A percentile compares a stretch with the other conserved stretches of the same genome.
Conservation (phyloP, 2,113 vertebrate genomes). For the Cyanoliseus patagonus region DNA sequence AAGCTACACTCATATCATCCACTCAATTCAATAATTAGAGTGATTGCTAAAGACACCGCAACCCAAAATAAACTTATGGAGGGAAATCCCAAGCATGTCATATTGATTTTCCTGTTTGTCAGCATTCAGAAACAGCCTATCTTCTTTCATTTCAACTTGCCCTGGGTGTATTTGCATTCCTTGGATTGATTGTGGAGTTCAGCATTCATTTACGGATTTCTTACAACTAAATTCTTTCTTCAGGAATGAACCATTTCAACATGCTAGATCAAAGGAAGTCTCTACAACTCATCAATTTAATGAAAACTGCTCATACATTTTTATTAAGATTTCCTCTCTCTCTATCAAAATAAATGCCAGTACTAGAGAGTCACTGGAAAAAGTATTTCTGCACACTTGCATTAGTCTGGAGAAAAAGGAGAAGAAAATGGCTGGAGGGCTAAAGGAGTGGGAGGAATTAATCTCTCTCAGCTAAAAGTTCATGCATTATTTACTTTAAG, state of each 20-base stretch:
- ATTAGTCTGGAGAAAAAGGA: neutral
- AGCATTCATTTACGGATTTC: constrained; percentile 43
- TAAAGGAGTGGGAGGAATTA: constrained; percentile 9
- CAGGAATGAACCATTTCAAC: constrained; percentile 18
- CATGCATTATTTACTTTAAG: neutral
- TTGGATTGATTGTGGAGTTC: constrained; percentile 20
- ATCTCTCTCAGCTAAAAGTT: neutral
- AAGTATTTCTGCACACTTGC: neutral
- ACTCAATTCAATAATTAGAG: neutral
- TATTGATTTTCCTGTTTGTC: constrained; percentile 1
- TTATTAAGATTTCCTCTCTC: constrained; percentile 32
- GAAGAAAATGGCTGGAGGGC: neutral
- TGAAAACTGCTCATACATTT: constrained; percentile 29
- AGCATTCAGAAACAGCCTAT: neutral
- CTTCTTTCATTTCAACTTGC: constrained; percentile 2
- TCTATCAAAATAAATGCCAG: neutral
- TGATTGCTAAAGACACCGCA: neutral
- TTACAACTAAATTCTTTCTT: constrained; percentile 36
- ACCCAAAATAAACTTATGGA: neutral
- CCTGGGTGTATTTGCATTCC: constrained; percentile 27
- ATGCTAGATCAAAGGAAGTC: neutral
- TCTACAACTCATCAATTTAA: constrained; percentile 31
- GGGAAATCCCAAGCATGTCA: neutral
- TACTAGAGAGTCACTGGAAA: neutral
- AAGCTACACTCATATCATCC: neutral